Percentiles rank a stretch among this genome's conserved stretches.
phyloP scores from a whole-genome alignment of 2,113 vertebrate species.

The Semnornis frantzii region DNA sequence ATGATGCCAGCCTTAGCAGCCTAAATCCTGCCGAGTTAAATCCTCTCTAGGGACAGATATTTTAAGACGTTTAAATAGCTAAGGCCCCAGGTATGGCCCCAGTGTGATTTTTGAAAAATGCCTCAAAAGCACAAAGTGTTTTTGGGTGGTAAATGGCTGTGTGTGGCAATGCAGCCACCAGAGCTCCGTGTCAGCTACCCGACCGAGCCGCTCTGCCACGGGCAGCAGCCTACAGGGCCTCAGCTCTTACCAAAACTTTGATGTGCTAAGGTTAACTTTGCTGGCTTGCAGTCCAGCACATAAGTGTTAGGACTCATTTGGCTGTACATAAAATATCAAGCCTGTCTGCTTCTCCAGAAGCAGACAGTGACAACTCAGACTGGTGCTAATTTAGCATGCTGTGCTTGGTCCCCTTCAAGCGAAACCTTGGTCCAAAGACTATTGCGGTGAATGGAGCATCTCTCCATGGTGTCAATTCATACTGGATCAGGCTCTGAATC shows the following conservation, averaged over 20 bases:
- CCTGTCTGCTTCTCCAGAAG: not conserved
- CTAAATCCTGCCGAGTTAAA: constrained; percentile 51
- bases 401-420: not conserved
- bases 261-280: not conserved
- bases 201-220: fast-evolving
- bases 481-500: constrained; percentile 22
- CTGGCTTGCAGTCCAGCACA: not conserved
- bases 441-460: not conserved
- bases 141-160: constrained; percentile 24
- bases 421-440: constrained; percentile 6
- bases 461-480: not conserved
- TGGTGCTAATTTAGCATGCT: not conserved
- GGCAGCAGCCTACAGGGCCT: not conserved
- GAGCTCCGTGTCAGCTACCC: not conserved
- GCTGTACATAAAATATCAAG: not conserved
- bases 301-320: not conserved
- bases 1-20: constrained; percentile 1
- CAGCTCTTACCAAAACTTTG: not conserved
- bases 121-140: constrained; percentile 16
- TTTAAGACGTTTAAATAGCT: constrained; percentile 60
- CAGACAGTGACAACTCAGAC: not conserved
- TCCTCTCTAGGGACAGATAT: constrained; percentile 45
- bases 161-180: fast-evolving
- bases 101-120: constrained; percentile 45
- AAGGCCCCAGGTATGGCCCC: constrained; percentile 23